phyloP scores from a whole-genome alignment of 2,888 invertebrate species.

The Scaptomyza flava region DNA sequence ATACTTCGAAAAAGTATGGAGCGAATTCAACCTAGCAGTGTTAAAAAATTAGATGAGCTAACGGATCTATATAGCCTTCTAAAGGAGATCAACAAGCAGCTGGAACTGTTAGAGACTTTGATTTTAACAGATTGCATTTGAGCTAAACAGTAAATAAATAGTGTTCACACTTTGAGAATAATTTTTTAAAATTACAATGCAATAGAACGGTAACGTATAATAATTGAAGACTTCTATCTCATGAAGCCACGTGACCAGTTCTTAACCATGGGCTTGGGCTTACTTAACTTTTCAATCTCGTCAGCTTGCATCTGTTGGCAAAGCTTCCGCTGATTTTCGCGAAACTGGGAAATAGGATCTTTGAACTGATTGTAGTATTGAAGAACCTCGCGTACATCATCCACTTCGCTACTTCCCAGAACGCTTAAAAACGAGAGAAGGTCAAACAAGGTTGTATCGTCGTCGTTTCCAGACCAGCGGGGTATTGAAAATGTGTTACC shows the following conservation, averaged over 20 bases:
- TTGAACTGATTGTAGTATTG: constrained; percentile 96
- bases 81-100: constrained; percentile 19
- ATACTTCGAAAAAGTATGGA: constrained; percentile 24
- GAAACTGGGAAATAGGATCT: constrained; percentile 95
- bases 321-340: constrained; percentile 93
- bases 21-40: not conserved
- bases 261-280: constrained; percentile 86
- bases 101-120: constrained; percentile 20
- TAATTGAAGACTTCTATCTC: constrained; percentile 12
- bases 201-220: constrained; percentile 13
- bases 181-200: constrained; percentile 22
- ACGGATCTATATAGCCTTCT: constrained; percentile 9
- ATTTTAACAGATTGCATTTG: not conserved
- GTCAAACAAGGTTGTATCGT: constrained; percentile 94
- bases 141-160: constrained; percentile 25
- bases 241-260: constrained; percentile 88
- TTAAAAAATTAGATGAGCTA: constrained; percentile 5
- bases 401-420: constrained; percentile 93
- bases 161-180: constrained; percentile 5
- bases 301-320: constrained; percentile 88
- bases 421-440: constrained; percentile 96
- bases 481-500: constrained; percentile 94
- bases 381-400: constrained; percentile 97
- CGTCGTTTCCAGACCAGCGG: constrained; percentile 96
- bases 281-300: constrained; percentile 85